Percentiles rank a stretch among this genome's conserved stretches.
phyloP scores from a whole-genome alignment of 1,140 invertebrate genomes.

The Heliconius eleuchia region DNA sequence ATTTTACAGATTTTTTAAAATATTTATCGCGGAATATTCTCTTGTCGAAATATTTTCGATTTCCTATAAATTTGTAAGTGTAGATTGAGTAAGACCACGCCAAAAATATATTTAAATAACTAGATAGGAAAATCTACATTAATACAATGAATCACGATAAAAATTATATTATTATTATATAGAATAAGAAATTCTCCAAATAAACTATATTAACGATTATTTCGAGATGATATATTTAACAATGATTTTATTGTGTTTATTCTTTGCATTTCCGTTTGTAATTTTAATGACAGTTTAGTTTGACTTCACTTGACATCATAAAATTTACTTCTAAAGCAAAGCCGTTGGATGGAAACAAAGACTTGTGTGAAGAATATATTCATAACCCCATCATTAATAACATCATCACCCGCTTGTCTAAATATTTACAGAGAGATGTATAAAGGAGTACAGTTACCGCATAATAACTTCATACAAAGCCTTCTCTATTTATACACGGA shows the following conservation, averaged over 20 bases:
- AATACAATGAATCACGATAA: too few species aligned
- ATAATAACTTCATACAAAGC: constrained; percentile 20
- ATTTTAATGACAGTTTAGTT: neutral
- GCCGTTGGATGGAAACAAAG: neutral
- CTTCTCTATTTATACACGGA: constrained; percentile 6
- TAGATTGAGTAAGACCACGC: too few species aligned
- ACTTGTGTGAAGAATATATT: constrained; percentile 14
- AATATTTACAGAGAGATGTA: constrained; percentile 19
- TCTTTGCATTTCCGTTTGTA: too few species aligned
- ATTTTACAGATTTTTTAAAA: too few species aligned
- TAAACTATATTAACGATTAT: too few species aligned
- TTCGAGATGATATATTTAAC: too few species aligned
- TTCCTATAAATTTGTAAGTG: too few species aligned
- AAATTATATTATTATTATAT: too few species aligned
- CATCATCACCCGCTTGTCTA: constrained; percentile 24
- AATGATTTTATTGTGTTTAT: neutral
- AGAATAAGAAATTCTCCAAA: too few species aligned
- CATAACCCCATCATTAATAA: constrained; percentile 19
- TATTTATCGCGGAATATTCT: neutral
- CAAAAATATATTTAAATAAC: too few species aligned
- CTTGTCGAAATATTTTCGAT: too few species aligned
- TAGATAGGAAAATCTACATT: too few species aligned
- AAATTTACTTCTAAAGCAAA: neutral
- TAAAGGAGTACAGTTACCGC: constrained; percentile 19
- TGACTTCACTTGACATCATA: neutral